Evolutionary conservation across 2,113 vertebrate species (phyloP).

Genomic region (Lagopus muta): DNA sequence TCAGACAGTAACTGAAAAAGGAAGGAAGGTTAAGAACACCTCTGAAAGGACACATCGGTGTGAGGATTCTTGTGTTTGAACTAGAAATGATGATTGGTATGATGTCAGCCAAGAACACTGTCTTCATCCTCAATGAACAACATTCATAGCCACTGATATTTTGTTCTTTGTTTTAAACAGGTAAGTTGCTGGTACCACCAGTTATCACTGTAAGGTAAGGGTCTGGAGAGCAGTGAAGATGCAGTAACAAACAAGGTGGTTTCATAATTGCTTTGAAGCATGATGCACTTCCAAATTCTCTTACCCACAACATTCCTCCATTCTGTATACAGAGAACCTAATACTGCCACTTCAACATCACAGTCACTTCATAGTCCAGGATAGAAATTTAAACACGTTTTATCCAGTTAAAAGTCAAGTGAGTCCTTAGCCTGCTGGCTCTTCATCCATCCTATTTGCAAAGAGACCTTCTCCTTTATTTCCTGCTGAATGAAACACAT

Average conservation of each 20-base stretch:
- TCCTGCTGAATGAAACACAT: constrained; percentile 59
- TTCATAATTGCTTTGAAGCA: not conserved
- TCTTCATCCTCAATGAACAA: not conserved
- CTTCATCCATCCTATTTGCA: constrained; percentile 5
- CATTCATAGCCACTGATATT: not conserved
- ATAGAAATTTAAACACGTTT: not conserved
- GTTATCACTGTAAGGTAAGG: not conserved
- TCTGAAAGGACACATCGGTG: not conserved
- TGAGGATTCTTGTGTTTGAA: not conserved
- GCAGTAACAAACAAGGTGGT: not conserved
- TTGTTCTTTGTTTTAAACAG: not conserved
- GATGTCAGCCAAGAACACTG: not conserved
- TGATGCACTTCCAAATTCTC: not conserved
- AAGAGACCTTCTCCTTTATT: constrained; percentile 37
- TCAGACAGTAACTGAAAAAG: not conserved
- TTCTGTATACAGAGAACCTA: not conserved
- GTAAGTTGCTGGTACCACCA: not conserved
- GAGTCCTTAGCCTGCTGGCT: not conserved
- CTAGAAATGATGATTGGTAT: not conserved
- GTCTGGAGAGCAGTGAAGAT: not conserved
- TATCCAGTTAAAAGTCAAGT: not conserved
- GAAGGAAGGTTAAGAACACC: not conserved
- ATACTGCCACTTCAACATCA: not conserved
- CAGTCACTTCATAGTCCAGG: not conserved
- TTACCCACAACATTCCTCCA: not conserved